These are phyloP conservation scores for Lepeophtheirus nordmannii DNA, from an alignment of 2,888 invertebrate species.

Conservation along the genomic window DNA sequence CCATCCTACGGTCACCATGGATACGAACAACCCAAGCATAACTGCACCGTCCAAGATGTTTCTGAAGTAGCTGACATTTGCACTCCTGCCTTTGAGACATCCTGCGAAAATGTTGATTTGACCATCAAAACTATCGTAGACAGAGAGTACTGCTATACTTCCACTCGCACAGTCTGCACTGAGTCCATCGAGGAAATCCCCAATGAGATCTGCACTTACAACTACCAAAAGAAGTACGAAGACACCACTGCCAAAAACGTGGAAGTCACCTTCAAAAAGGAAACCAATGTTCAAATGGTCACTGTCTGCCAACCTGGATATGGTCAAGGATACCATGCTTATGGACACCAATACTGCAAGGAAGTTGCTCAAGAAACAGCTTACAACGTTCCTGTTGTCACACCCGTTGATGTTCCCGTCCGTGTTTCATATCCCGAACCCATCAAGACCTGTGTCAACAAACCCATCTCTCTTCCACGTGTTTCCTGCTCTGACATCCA, in stretches of 20 bases:
- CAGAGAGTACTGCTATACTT: slow-evolving; percentile 10
- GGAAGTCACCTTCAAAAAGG: slow-evolving; percentile 23
- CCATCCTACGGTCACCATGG: slow-evolving; percentile 19
- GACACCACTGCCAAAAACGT: slow-evolving; percentile 23
- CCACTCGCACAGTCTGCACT: slow-evolving; percentile 19
- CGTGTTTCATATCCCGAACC: slow-evolving; percentile 23
- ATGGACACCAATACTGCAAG: slow-evolving; percentile 24
- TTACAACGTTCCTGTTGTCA: slow-evolving; percentile 24
- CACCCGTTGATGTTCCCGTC: slow-evolving; percentile 22
- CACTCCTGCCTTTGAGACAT: slow-evolving; percentile 21
- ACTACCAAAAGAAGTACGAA: slow-evolving; percentile 17
- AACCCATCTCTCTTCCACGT: slow-evolving; percentile 24
- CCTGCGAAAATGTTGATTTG: slow-evolving; percentile 13
- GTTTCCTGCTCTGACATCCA: slow-evolving; percentile 20
- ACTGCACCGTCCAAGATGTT: slow-evolving; percentile 22
- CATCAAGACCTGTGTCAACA: slow-evolving; percentile 25
- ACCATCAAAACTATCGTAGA: slow-evolving; percentile 18
- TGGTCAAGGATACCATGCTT: slow-evolving; percentile 14
- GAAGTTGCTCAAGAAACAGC: slow-evolving; percentile 25
- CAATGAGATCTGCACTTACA: slow-evolving; percentile 23
- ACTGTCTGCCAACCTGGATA: slow-evolving; percentile 23
- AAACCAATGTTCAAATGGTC: slow-evolving; percentile 18
- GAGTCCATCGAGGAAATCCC: slow-evolving; percentile 21
- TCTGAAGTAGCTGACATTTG: slow-evolving; percentile 21
- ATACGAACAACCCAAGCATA: slow-evolving; percentile 24